Base-by-base conservation (phyloP, 1,140 invertebrate genomes). In the Himalopsyche phryganea region DNA sequence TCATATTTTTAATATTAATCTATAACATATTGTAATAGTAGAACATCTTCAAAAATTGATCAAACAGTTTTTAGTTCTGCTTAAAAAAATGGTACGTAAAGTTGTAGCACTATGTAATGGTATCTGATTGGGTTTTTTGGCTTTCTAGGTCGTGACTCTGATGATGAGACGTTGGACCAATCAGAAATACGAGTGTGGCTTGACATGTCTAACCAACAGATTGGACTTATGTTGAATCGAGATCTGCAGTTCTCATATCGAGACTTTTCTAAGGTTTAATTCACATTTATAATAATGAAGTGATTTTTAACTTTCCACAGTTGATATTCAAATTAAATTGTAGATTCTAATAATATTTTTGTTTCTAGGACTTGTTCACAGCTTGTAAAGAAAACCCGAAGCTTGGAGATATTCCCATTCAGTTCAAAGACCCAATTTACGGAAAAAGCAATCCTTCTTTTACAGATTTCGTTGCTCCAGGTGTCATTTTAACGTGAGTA, bases 121-220 rank as follows among this genome's bases (percentile, higher is more conserved):
- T n/a, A n/a, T n/a, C n/a, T n/a, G n/a, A n/a, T n/a, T n/a, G n/a
- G n/a, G n/a, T n/a, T 28, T 40, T n/a, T 48, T 48, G 32, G 33
- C 33, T 38, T 52, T 35, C 48, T 69, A 50, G 85, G 88, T 17
- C 80, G 81, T 50, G 78, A 83, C 47, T 83, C 86, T 0, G 85
- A 89, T 62, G 85, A 90, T 36, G 85, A 87, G 58, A 90, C 89
- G n/a, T 77, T 96, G 6, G 81, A 86, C 38, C 85, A 85, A 45
- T 92, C 91, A 46, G 87, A 91, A 67, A 84, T 96, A 32, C 78
- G 85, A 66, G 85, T 96, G 17, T 89, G 87, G 83, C 79, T 94
- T 47, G 94, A 97, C 72, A 93, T 93, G 86, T 95, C 93, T 28
- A 92, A 95, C 82, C 90, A 95, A 72, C 92, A 94, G 77, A 92